Base-by-base conservation (phyloP, 1,140 invertebrate genomes). In the Sminthurides bifidus region DNA sequence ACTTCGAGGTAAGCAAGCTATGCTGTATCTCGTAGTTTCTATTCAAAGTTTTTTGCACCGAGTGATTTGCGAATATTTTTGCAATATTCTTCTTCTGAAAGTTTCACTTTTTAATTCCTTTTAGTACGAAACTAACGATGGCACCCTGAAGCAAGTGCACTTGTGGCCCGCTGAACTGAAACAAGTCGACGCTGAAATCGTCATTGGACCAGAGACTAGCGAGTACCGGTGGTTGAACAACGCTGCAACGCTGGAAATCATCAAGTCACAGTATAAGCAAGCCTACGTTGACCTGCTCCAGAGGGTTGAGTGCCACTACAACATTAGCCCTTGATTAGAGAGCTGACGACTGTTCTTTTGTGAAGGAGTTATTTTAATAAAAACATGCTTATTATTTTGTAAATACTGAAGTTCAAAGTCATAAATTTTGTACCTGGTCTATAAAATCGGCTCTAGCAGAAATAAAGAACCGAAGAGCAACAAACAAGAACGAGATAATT, bases 1-100 rank as follows among this genome's bases (percentile, higher is more conserved):
- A 49, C 35, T 49, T 49, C 35, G 46, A 49, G 46, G 46, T 49
- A 33, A 4, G n/a, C n/a, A 10, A 35, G n/a, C n/a, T 35, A 35
- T 35, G 8, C 8, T 35, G 33, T 35, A n/a, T 10, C n/a, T 35
- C 33, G n/a, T 35, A 35, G n/a, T 35, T n/a, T 35, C n/a, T 35
- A 35, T 35, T 35, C 33, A 10, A 35, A n/a, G n/a, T 35, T 10
- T n/a, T 35, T 35, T 48, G 10, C 6, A 26, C 8, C 30, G 17
- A 43, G 24, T 15, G 6, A 43, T 14, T 43, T 6, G 24, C 21
- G 24, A 23, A 19, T 10, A 19, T 8, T 43, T 43, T 43, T 21
- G 21, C 10, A 10, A 19, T 19, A 19, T 43, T 21, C 24, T 17
- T 43, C 17, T 10, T 14, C 8, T 8, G 8, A 43, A 10, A 19